These are phyloP conservation scores for mouse (Mus musculus) DNA, from an alignment of 2,113 vertebrate species.

Conservation along the genomic window DNA sequence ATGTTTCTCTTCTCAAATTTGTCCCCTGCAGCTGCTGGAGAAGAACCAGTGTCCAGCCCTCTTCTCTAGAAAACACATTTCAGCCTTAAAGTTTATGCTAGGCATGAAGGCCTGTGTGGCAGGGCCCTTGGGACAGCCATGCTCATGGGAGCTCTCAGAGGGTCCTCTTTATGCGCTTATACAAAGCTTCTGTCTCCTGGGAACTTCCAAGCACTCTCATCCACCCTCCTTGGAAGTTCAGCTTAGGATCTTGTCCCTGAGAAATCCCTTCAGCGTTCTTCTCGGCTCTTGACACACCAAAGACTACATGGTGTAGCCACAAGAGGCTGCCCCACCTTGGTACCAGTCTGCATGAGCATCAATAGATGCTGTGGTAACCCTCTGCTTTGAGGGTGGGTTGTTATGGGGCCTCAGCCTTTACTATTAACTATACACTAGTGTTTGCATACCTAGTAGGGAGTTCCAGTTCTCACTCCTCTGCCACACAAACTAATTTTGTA, in stretches of 20 bases:
- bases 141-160: background rate
- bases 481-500: no score
- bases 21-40: rapidly evolving
- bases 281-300: background rate
- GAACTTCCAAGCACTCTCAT: background rate
- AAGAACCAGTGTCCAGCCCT: background rate
- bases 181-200: background rate
- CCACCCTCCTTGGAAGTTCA: background rate
- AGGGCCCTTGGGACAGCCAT: background rate
- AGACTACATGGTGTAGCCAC: background rate
- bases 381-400: background rate
- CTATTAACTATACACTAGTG: background rate
- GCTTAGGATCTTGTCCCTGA: background rate
- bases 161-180: background rate
- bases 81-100: no score
- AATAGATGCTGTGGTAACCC: background rate
- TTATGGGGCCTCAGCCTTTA: background rate
- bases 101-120: background rate
- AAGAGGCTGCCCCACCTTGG: background rate
- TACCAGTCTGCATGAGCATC: background rate
- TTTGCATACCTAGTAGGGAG: background rate
- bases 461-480: background rate
- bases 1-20: background rate
- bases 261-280: background rate
- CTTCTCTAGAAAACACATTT: background rate